Evolutionary conservation across 1,140 invertebrate genomes (phyloP).

Genomic region (Teleopsis dalmanni): DNA sequence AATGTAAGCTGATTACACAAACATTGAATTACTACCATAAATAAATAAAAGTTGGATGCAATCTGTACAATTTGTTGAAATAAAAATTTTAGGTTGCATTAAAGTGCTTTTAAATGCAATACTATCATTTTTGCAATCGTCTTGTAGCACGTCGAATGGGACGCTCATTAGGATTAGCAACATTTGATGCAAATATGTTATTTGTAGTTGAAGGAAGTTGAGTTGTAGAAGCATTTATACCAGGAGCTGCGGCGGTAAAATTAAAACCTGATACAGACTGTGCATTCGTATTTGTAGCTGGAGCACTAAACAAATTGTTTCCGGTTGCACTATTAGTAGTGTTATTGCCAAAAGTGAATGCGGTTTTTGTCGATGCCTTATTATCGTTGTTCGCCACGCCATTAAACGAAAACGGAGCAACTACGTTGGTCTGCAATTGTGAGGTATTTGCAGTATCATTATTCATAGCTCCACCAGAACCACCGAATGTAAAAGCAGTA

Average conservation of each 20-base stretch:
- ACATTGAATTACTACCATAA: no score
- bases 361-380: not conserved
- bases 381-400: not conserved
- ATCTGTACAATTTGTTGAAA: no score
- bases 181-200: no score
- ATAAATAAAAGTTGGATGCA: no score
- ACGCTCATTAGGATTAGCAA: not conserved
- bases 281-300: not conserved
- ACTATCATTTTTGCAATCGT: constrained; percentile 7
- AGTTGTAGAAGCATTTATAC: not conserved
- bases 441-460: not conserved
- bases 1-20: no score
- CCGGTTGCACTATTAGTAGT: not conserved
- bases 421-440: not conserved
- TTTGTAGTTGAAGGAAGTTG: no score
- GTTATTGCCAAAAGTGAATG: constrained; percentile 1
- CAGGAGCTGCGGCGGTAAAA: not conserved
- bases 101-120: no score
- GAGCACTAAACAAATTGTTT: no score
- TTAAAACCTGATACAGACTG: no score
- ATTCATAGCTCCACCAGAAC: no score
- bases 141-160: constrained; percentile 8
- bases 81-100: no score
- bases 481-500: constrained; percentile 7
- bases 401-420: not conserved